Percentiles rank a stretch among this genome's conserved stretches.
These are phyloP conservation scores for Hiodon tergisus DNA, from an alignment of 2,113 vertebrate genomes.

Conservation along the genomic window DNA sequence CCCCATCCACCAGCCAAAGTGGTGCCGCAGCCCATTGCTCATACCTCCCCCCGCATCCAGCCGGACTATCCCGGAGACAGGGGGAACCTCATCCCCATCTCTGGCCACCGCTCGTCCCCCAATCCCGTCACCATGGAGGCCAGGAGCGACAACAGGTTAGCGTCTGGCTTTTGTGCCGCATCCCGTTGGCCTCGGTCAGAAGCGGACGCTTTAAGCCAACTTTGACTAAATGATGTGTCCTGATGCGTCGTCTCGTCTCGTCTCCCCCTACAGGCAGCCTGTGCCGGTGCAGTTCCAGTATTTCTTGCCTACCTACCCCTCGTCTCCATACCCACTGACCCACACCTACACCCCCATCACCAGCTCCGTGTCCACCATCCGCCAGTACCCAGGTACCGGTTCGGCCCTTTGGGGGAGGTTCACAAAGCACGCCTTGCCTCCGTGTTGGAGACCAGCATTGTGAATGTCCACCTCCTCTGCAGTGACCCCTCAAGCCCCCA, in stretches of 20 bases:
- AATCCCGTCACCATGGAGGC: slow-evolving; percentile 94
- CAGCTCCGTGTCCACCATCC: slow-evolving; percentile 91
- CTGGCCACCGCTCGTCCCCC: slow-evolving; percentile 87
- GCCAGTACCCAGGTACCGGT: slow-evolving; percentile 86
- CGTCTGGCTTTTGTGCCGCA: neutral
- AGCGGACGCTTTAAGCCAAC: no score
- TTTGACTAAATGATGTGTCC: no score
- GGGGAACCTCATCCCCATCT: slow-evolving; percentile 84
- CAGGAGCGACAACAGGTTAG: slow-evolving; percentile 88
- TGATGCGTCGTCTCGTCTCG: neutral
- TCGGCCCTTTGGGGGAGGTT: neutral
- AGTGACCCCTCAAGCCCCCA: slow-evolving; percentile 92
- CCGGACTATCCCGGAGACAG: slow-evolving; percentile 86
- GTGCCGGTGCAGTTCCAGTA: slow-evolving; percentile 96
- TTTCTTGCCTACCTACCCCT: slow-evolving; percentile 84
- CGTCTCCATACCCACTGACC: slow-evolving; percentile 82
- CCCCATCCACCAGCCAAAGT: slow-evolving; percentile 78
- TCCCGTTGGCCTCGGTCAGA: neutral
- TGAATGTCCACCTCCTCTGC: slow-evolving; percentile 20
- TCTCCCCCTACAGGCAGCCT: slow-evolving; percentile 63
- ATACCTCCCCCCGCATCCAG: slow-evolving; percentile 91
- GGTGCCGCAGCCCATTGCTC: slow-evolving; percentile 92
- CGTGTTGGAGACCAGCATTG: neutral
- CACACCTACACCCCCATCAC: slow-evolving; percentile 95
- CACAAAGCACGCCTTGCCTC: neutral